Base-by-base conservation (phyloP, 2,888 invertebrate genomes). In the Sylvicola cinctus region DNA sequence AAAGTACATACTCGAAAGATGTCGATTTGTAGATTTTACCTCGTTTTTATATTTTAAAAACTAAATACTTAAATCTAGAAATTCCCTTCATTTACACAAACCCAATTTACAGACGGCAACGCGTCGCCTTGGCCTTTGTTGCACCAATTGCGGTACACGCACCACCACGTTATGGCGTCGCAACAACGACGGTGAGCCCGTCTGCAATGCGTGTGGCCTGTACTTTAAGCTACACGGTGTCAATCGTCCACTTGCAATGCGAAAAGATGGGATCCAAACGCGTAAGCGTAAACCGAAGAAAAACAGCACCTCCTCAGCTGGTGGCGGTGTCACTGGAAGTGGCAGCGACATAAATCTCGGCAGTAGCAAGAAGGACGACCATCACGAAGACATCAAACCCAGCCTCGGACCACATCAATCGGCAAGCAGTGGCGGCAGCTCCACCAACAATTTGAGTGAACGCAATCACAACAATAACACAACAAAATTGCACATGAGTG, bases 101-200 rank as follows among this genome's bases (percentile, higher is more conserved):
- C n/a, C n/a, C n/a, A n/a, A n/a, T 47, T 58, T 60, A 42, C 67
- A 83, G 81, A 80, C 79, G 33, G 81, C 81, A 29, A 83, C 80
- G 38, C 68, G 91, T 44, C 72, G 95, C 10, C 66, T 85, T 49
- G 93, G 93, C 0, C 68, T 93, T 43, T 77, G 79, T 53, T 96
- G 95, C 62, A 88, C 91, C 42, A 96, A 96, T 63, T 96, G 95
- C 60, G 83, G 87, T 39, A 96, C 96, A n/a, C 73, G 84, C 38
- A 87, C 85, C 47, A 98, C 98, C 31, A 96, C 96, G 15, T 68
- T 98, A 35, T 98, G 98, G 96, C 69, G 98, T 36, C 73, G 98
- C 43, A 96, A 96, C 66, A 80, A 90, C 61, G 88, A 91, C 52
- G 96, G 96, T 31, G 93, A 96, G 59, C 93, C 96, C 1, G 96